A percentile compares a stretch with the other conserved stretches of the same genome.
Conservation (phyloP, 2,113 vertebrate species). For the Cryptomyrus ogoouensis region DNA sequence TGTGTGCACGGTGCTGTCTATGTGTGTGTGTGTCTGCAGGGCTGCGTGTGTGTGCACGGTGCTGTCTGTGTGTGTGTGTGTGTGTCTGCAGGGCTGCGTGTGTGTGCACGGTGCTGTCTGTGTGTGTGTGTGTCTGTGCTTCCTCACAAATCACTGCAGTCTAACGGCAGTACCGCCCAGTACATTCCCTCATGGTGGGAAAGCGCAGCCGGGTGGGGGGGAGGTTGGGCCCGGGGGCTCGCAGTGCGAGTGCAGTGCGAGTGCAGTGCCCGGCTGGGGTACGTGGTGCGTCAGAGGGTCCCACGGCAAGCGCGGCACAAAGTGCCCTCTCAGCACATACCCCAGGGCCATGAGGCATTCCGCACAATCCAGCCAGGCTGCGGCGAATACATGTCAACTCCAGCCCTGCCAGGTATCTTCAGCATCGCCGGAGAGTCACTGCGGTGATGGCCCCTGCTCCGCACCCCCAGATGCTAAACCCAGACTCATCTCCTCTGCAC, state of each 20-base stretch:
- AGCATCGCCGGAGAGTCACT: not conserved
- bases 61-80: no score
- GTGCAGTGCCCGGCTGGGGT: not conserved
- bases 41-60: no score
- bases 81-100: no score
- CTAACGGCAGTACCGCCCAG: not conserved
- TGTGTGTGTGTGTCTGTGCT: not conserved
- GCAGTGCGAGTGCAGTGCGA: not conserved
- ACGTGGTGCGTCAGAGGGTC: not conserved
- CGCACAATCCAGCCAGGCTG: not conserved
- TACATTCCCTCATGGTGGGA: not conserved
- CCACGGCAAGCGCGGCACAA: not conserved
- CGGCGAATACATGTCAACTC: not conserved
- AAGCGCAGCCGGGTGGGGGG: not conserved
- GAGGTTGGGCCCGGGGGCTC: not conserved
- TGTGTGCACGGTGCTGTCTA: no score
- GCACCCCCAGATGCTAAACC: not conserved
- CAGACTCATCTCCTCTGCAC: not conserved
- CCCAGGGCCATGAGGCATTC: conserved; percentile 4
- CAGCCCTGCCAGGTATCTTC: not conserved
- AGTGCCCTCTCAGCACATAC: conserved; percentile 2
- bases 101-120: no score
- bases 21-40: not conserved
- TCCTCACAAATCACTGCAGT: not conserved
- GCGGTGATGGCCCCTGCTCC: not conserved